Evolutionary conservation across 2,888 invertebrate genomes (phyloP).

Genomic region (Bhutanitis thaidina): DNA sequence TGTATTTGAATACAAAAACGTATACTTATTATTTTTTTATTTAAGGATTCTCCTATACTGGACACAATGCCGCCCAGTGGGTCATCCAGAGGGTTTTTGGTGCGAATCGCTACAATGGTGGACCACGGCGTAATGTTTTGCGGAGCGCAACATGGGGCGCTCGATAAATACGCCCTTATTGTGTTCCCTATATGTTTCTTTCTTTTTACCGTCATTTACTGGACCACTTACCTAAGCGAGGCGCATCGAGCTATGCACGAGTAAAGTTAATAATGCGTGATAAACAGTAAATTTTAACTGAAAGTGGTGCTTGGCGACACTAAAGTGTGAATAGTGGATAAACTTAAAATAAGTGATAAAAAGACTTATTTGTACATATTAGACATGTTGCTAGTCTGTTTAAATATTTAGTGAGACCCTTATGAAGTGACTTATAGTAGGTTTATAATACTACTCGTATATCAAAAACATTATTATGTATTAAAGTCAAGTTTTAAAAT

Average conservation of each 20-base stretch:
- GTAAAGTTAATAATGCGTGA: slow-evolving; percentile 32
- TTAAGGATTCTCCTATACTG: slow-evolving; percentile 69
- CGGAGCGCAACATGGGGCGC: slow-evolving; percentile 80
- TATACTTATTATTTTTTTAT: slow-evolving; percentile 10
- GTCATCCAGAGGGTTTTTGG: slow-evolving; percentile 42
- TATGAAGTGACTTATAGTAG: slow-evolving; percentile 19
- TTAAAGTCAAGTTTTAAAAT: slow-evolving; percentile 10
- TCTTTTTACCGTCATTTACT: slow-evolving; percentile 79
- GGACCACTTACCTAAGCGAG: slow-evolving; percentile 81
- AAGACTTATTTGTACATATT: slow-evolving; percentile 55
- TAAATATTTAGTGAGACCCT: slow-evolving; percentile 36
- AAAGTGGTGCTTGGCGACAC: not conserved
- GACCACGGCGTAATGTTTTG: slow-evolving; percentile 81
- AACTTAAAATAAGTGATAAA: slow-evolving; percentile 26
- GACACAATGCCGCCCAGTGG: slow-evolving; percentile 56
- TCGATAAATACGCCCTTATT: slow-evolving; percentile 81
- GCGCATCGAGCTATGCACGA: slow-evolving; percentile 57
- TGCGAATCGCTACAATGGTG: slow-evolving; percentile 58
- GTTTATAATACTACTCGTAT: slow-evolving; percentile 11
- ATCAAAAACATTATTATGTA: slow-evolving; percentile 19
- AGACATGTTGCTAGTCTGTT: slow-evolving; percentile 64
- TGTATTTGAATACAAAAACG: too few relatives aligned
- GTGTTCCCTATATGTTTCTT: slow-evolving; percentile 80
- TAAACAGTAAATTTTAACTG: not conserved
- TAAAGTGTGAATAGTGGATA: slow-evolving; percentile 40